These are phyloP conservation scores for Coregonus suidteri DNA, from an alignment of 2,797 vertebrate genomes.

Conservation along the genomic window DNA sequence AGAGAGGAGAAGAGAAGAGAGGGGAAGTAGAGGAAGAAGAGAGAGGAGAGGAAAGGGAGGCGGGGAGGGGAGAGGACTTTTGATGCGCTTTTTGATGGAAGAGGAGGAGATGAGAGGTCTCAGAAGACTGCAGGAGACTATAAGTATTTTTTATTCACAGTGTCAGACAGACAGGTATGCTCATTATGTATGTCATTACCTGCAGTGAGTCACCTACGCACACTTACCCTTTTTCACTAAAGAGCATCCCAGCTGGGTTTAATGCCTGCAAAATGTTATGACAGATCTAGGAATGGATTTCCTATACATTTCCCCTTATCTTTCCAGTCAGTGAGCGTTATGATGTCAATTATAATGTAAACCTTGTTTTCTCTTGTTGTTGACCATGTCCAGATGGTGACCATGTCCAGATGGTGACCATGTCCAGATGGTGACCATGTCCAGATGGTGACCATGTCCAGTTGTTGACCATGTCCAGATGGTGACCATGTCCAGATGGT, in stretches of 20 bases:
- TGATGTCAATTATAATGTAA: background rate
- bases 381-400: background rate
- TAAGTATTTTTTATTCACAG: background rate
- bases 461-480: too few species aligned
- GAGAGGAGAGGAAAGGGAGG: background rate
- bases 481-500: too few species aligned
- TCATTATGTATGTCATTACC: background rate
- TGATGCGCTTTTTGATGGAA: background rate
- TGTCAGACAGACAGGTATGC: background rate
- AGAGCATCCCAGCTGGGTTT: slow-evolving; percentile 27
- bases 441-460: too few species aligned
- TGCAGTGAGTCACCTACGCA: background rate
- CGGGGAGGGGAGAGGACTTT: too few species aligned
- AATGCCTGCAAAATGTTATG: slow-evolving; percentile 18
- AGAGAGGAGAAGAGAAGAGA: too few species aligned
- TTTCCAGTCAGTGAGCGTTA: too few species aligned
- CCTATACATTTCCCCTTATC: background rate
- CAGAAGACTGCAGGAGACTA: background rate
- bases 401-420: too few species aligned
- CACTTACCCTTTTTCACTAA: slow-evolving; percentile 43
- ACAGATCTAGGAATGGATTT: slow-evolving; percentile 31
- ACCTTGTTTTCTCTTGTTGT: background rate
- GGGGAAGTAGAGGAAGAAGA: too few species aligned
- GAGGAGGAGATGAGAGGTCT: too few species aligned
- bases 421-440: too few species aligned